A percentile compares a stretch with the other conserved stretches of the same genome.
phyloP scores from a whole-genome alignment of 2,888 invertebrate species.

The Athripsodes cinereus region DNA sequence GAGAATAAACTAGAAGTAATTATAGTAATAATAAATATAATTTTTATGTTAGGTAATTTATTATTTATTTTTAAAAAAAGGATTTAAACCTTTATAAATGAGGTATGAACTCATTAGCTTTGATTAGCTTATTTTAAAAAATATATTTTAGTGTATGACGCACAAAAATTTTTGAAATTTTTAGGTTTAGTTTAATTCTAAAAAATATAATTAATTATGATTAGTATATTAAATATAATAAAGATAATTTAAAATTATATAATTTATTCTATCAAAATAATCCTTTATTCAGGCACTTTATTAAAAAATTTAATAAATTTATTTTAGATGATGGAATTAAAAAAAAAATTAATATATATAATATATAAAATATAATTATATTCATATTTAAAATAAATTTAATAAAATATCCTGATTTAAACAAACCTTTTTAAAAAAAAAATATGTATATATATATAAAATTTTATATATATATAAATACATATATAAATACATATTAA shows the following conservation, averaged over 20 bases:
- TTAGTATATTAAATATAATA: too few species aligned
- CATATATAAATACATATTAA: slow-evolving; percentile 30
- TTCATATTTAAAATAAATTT: slow-evolving; percentile 58
- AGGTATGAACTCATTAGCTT: slow-evolving; percentile 39
- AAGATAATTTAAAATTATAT: slow-evolving; percentile 37
- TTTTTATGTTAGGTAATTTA: slow-evolving; percentile 37
- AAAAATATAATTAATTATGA: slow-evolving; percentile 52
- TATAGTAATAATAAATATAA: slow-evolving; percentile 49
- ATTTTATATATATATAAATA: slow-evolving; percentile 35
- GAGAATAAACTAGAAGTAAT: slow-evolving; percentile 44
- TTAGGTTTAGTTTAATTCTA: slow-evolving; percentile 56
- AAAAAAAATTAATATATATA: slow-evolving; percentile 38
- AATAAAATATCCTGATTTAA: slow-evolving; percentile 68
- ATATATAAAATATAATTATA: slow-evolving; percentile 47
- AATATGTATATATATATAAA: not conserved
- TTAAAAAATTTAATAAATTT: slow-evolving; percentile 26
- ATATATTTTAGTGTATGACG: slow-evolving; percentile 57
- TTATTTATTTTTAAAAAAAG: slow-evolving; percentile 49
- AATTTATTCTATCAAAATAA: slow-evolving; percentile 58
- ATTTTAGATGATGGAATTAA: slow-evolving; percentile 37
- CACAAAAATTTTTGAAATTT: slow-evolving; percentile 57
- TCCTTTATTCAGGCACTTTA: slow-evolving; percentile 52
- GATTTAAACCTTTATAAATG: slow-evolving; percentile 40
- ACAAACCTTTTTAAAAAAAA: slow-evolving; percentile 39
- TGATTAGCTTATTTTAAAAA: slow-evolving; percentile 49